A percentile compares a stretch with the other conserved stretches of the same genome.
phyloP scores from a whole-genome alignment of 2,888 invertebrate species.

The Dryococelus australis region DNA sequence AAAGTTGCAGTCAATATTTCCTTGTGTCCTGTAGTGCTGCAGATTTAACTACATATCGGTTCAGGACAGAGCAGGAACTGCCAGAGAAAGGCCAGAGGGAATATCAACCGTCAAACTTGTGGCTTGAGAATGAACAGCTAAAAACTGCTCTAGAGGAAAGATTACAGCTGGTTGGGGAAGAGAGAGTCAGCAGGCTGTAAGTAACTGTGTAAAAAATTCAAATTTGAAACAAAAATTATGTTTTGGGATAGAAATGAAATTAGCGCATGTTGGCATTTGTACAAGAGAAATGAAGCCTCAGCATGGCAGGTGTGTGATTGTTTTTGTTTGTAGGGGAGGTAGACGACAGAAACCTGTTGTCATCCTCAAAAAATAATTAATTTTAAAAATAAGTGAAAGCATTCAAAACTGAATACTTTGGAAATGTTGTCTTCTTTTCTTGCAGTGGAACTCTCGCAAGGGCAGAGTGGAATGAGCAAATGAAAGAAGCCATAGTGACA shows the following conservation, averaged over 20 bases:
- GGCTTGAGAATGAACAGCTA: constrained; percentile 68
- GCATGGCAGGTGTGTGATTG: too few relatives aligned
- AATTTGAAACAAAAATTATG: too few relatives aligned
- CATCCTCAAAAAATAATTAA: too few relatives aligned
- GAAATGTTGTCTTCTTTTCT: constrained; percentile 30
- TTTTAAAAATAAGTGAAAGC: too few relatives aligned
- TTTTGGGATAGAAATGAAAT: too few relatives aligned
- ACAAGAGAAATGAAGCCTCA: too few relatives aligned
- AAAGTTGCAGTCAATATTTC: background rate
- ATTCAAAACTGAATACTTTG: too few relatives aligned
- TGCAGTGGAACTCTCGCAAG: constrained; percentile 61
- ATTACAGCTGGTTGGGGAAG: constrained; percentile 63
- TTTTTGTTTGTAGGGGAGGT: too few relatives aligned
- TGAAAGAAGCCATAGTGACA: constrained; percentile 64
- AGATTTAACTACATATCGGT: background rate
- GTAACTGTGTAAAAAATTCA: constrained; percentile 32
- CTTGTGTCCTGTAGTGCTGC: background rate
- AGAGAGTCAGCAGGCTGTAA: constrained; percentile 66
- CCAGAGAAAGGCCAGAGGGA: constrained; percentile 65
- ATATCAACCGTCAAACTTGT: constrained; percentile 63
- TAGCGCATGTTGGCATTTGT: too few relatives aligned
- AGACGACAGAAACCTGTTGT: too few relatives aligned
- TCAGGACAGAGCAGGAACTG: constrained; percentile 49
- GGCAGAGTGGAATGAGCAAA: constrained; percentile 65
- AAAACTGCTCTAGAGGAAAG: constrained; percentile 64